These are phyloP conservation scores for Raja brachyura DNA, from an alignment of 2,113 vertebrate species.

Conservation along the genomic window DNA sequence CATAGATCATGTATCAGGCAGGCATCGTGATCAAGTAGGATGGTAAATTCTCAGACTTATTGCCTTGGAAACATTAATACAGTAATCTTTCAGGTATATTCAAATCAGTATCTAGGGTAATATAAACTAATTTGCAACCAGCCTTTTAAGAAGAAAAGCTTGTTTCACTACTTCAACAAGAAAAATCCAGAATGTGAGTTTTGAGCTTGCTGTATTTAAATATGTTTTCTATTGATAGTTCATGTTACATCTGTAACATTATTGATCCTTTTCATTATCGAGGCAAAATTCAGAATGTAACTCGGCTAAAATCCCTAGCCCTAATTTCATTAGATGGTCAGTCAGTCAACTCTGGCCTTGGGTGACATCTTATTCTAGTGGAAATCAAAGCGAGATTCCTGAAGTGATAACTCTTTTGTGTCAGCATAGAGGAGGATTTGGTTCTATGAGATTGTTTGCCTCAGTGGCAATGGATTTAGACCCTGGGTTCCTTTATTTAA, in stretches of 20 bases:
- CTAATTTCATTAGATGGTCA: slow-evolving; percentile 24
- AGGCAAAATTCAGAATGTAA: not conserved
- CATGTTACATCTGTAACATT: not conserved
- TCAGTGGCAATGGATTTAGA: slow-evolving; percentile 32
- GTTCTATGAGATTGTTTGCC: slow-evolving; percentile 27
- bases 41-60: not conserved
- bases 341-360: not conserved
- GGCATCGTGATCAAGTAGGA: not conserved
- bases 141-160: not conserved
- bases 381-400: slow-evolving; percentile 37
- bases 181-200: not conserved
- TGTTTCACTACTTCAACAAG: not conserved
- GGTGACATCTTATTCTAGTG: slow-evolving; percentile 29
- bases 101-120: not conserved
- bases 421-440: slow-evolving; percentile 25
- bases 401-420: slow-evolving; percentile 37
- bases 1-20: not conserved
- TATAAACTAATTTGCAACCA: not conserved
- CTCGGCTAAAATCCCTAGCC: not conserved
- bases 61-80: not conserved
- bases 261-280: not conserved
- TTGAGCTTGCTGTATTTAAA: not conserved
- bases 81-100: not conserved
- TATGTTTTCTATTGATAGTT: not conserved
- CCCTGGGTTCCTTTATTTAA: slow-evolving; percentile 27